A percentile compares a stretch with the other conserved stretches of the same genome.
Conservation (phyloP, 2,888 invertebrate species). For the Arenicola marina region DNA sequence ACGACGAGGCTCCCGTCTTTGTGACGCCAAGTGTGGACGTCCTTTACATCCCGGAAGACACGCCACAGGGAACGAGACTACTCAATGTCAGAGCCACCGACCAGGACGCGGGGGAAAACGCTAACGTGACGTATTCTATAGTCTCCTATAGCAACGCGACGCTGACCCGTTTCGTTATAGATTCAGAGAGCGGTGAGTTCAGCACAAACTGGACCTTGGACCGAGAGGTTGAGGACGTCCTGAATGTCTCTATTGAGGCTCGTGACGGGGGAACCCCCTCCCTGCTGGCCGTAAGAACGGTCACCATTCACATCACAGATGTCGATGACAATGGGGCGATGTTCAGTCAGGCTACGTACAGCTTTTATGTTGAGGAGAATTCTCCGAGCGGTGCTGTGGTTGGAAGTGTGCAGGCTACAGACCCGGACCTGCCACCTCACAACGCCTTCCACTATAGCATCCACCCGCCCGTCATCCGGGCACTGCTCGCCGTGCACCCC, state of each 20-base stretch:
- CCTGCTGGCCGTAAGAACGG: slow-evolving; percentile 36
- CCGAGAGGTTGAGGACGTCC: slow-evolving; percentile 11
- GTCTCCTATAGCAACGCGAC: not conserved
- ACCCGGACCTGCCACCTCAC: slow-evolving; percentile 14
- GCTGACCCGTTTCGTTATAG: slow-evolving; percentile 4
- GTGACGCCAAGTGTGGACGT: no score
- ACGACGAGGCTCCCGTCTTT: slow-evolving; percentile 23
- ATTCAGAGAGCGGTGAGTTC: not conserved
- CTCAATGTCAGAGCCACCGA: slow-evolving; percentile 18
- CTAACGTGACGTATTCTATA: slow-evolving; percentile 40
- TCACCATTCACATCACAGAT: slow-evolving; percentile 42
- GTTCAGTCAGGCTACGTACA: slow-evolving; percentile 15
- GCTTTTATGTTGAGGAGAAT: slow-evolving; percentile 19
- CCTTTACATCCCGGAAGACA: no score
- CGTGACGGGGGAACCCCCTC: slow-evolving; percentile 44
- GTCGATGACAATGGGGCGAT: slow-evolving; percentile 21
- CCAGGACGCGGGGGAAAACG: slow-evolving; percentile 42
- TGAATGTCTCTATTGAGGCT: slow-evolving; percentile 43
- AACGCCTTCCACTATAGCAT: slow-evolving; percentile 20
- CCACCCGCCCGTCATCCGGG: not conserved
- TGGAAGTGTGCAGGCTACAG: slow-evolving; percentile 17
- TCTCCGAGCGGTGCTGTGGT: slow-evolving; percentile 2
- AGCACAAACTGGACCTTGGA: slow-evolving; percentile 17
- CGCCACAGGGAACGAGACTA: not conserved
- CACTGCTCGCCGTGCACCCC: slow-evolving; percentile 13